phyloP scores from a whole-genome alignment of 2,113 vertebrate species.

The Pygoscelis antarcticus region DNA sequence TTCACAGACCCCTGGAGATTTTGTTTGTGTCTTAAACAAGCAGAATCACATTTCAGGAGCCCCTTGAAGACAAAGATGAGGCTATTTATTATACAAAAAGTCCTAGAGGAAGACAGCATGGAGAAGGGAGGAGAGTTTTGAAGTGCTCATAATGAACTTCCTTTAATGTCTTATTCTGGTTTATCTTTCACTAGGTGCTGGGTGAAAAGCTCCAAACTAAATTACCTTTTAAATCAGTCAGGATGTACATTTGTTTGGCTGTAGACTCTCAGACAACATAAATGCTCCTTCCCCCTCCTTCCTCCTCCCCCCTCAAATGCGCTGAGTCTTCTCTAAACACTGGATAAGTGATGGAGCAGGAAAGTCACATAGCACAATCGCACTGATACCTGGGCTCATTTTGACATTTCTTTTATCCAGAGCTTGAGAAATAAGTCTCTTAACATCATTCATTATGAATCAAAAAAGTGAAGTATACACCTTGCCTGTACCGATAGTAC shows the following conservation, averaged over 20 bases:
- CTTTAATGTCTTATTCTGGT: neutral
- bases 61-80: neutral
- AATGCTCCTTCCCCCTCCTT: neutral
- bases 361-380: neutral
- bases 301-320: neutral
- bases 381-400: neutral
- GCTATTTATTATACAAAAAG: neutral
- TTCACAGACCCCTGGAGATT: neutral
- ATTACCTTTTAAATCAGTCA: conserved; percentile 57
- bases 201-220: conserved; percentile 59
- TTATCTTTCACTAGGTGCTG: conserved; percentile 63
- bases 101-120: neutral
- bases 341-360: neutral
- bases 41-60: neutral
- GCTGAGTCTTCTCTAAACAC: neutral
- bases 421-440: neutral
- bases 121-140: neutral
- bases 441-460: neutral
- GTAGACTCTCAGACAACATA: neutral
- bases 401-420: conserved; percentile 17
- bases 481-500: neutral
- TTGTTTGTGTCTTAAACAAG: neutral
- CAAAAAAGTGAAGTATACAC: neutral
- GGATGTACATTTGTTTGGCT: neutral
- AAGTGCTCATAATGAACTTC: neutral